Conservation (phyloP, 1,140 invertebrate species). For the Eulimnadia texana region DNA sequence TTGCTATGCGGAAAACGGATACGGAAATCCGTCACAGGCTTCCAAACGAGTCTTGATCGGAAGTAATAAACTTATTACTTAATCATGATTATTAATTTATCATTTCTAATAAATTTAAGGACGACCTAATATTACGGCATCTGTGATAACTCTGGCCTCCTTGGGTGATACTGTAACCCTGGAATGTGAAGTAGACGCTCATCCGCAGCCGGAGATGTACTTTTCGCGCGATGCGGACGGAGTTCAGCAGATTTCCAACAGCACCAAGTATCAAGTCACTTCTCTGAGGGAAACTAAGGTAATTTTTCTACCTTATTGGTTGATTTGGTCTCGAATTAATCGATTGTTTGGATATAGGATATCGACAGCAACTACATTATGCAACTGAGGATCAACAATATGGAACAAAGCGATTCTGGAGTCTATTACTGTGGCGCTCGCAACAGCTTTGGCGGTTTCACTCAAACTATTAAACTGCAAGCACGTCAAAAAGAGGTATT, state of each 20-base stretch:
- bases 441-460: conserved; percentile 55
- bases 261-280: conserved; percentile 51
- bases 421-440: conserved; percentile 67
- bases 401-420: conserved; percentile 49
- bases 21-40: conserved; percentile 65
- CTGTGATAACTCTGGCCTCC: conserved; percentile 53
- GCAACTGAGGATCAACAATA: conserved; percentile 51
- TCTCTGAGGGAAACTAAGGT: conserved; percentile 39
- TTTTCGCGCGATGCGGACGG: conserved; percentile 60
- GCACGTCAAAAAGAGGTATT: conserved; percentile 25
- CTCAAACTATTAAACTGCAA: conserved; percentile 51
- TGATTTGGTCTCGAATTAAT: background rate
- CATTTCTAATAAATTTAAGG: conserved; percentile 32
- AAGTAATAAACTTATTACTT: conserved; percentile 43
- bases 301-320: conserved; percentile 1
- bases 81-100: background rate
- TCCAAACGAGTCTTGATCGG: conserved; percentile 56
- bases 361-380: conserved; percentile 43
- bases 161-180: conserved; percentile 52
- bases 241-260: conserved; percentile 51
- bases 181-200: conserved; percentile 55
- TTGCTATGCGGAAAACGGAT: conserved; percentile 71
- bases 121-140: conserved; percentile 53
- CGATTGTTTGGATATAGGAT: conserved; percentile 26
- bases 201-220: conserved; percentile 58